Evolutionary conservation across 1,140 invertebrate genomes (phyloP).

Genomic region (Rhynchophorus ferrugineus): DNA sequence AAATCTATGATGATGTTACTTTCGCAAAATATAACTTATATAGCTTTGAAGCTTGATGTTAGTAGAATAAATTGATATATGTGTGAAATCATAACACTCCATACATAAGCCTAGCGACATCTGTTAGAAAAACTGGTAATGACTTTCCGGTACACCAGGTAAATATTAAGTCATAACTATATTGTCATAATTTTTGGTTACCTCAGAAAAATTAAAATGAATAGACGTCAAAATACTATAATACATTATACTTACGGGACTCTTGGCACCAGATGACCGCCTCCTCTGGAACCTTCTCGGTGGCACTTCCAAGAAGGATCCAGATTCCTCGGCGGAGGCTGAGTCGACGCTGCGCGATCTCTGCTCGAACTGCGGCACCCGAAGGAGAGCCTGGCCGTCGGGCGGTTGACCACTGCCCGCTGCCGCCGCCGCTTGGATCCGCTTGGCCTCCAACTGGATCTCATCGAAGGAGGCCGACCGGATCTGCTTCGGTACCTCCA

Average conservation of each 20-base stretch:
- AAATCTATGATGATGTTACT: no score
- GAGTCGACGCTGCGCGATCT: conserved; percentile 74
- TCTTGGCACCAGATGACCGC: conserved; percentile 54
- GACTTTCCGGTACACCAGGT: no score
- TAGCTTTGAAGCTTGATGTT: no score
- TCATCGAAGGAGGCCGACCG: conserved; percentile 80
- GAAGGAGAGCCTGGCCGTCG: conserved; percentile 45
- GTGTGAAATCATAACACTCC: no score
- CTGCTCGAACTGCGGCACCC: conserved; percentile 57
- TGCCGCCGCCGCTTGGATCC: conserved; percentile 40
- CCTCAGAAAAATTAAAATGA: no score
- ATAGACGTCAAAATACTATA: no score
- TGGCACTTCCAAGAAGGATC: conserved; percentile 59
- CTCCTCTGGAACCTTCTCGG: conserved; percentile 53
- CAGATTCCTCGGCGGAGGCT: conserved; percentile 56
- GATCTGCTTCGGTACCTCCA: conserved; percentile 74
- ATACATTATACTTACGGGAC: conserved; percentile 43
- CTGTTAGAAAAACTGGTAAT: no score
- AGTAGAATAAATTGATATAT: no score
- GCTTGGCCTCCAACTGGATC: conserved; percentile 70
- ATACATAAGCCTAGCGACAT: no score
- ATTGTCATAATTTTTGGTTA: background rate
- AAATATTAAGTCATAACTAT: background rate
- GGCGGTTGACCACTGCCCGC: conserved; percentile 21
- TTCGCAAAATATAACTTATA: no score